phyloP scores from a whole-genome alignment of 2,113 vertebrate genomes.

The Balaeniceps rex region DNA sequence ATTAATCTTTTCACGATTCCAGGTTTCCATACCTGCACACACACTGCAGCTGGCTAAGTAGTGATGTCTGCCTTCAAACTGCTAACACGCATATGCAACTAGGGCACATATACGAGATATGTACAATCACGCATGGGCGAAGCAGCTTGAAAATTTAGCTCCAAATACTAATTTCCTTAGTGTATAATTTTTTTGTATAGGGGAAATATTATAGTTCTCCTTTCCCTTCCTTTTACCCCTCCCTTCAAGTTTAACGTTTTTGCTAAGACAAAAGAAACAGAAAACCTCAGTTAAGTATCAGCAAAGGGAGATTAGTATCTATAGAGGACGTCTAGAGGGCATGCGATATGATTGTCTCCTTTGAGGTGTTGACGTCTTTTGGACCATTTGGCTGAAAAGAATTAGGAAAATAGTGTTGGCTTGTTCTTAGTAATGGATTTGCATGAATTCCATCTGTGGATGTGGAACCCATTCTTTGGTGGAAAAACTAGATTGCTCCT shows the following conservation, averaged over 20 bases:
- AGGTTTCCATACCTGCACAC: background rate
- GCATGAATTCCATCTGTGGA: background rate
- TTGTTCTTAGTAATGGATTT: background rate
- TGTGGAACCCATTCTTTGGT: background rate
- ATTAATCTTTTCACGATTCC: background rate
- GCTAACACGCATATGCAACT: background rate
- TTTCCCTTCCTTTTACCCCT: background rate
- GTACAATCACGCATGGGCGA: background rate
- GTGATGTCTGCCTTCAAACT: background rate
- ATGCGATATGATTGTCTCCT: background rate
- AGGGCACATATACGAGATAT: background rate
- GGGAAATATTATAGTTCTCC: background rate
- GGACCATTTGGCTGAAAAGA: background rate
- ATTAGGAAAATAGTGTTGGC: background rate
- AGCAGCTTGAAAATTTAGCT: background rate
- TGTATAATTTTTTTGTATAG: background rate
- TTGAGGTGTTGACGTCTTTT: background rate
- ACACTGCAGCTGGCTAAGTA: background rate
- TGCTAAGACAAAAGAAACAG: constrained; percentile 25
- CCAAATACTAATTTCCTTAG: background rate
- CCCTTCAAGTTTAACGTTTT: constrained; percentile 48
- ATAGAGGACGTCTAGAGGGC: constrained; percentile 11
- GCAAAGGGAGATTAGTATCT: constrained; percentile 4
- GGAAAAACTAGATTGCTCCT: background rate
- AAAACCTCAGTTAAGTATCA: background rate